These are phyloP conservation scores for Vombatus ursinus DNA, from an alignment of 2,113 vertebrate species.

Conservation along the genomic window DNA sequence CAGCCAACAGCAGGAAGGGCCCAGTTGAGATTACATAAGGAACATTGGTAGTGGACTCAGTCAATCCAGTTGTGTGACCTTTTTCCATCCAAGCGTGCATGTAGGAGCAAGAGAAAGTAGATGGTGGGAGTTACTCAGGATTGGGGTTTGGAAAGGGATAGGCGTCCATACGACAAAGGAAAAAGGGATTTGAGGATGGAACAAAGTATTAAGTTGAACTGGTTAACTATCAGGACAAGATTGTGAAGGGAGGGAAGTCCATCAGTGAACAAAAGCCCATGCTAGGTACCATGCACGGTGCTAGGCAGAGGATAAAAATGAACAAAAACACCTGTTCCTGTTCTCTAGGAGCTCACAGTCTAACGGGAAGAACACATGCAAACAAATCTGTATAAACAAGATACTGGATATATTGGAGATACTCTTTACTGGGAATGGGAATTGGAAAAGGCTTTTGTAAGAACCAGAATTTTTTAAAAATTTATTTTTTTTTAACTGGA, in stretches of 20 bases:
- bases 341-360: neutral
- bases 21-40: neutral
- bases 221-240: neutral
- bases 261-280: no score
- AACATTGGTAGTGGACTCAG: neutral
- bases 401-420: no score
- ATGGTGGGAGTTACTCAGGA: neutral
- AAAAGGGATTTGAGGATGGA: neutral
- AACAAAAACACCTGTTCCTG: neutral
- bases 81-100: neutral
- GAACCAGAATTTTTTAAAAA: no score
- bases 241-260: neutral
- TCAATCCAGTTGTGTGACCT: neutral
- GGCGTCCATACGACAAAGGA: neutral
- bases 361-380: neutral
- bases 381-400: neutral
- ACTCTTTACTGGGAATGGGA: neutral
- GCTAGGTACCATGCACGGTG: no score
- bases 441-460: neutral
- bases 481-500: no score
- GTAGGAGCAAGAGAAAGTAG: neutral
- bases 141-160: neutral
- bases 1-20: no score
- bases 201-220: neutral
- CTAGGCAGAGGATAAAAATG: neutral